phyloP scores from a whole-genome alignment of 1,140 invertebrate species.

The Dreissena polymorpha region DNA sequence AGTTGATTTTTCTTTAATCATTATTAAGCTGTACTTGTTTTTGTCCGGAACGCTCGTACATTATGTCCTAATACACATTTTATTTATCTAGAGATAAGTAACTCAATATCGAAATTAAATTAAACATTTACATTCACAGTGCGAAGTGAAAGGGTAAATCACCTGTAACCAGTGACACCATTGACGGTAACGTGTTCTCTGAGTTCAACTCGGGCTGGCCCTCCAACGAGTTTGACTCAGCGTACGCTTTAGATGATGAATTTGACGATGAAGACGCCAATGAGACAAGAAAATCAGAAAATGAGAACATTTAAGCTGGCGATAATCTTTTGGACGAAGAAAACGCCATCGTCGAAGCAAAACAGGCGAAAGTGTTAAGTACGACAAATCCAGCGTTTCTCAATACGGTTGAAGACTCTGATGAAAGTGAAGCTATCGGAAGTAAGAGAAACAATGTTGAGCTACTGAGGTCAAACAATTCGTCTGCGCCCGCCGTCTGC shows the following conservation, averaged over 20 bases:
- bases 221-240: conserved; percentile 38
- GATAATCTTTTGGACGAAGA: conserved; percentile 11
- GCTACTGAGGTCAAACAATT: not conserved
- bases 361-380: not conserved
- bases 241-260: conserved; percentile 6
- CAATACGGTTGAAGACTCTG: not conserved
- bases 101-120: too few relatives aligned
- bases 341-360: conserved; percentile 14
- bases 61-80: conserved; percentile 17
- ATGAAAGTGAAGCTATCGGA: not conserved
- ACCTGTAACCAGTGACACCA: not conserved
- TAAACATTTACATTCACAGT: too few relatives aligned
- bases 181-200: conserved; percentile 30
- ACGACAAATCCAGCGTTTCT: not conserved
- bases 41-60: not conserved
- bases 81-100: not conserved
- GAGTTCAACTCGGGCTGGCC: conserved; percentile 12
- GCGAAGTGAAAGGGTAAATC: too few relatives aligned
- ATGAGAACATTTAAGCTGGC: not conserved
- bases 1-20: not conserved
- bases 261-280: not conserved
- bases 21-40: not conserved
- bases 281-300: not conserved
- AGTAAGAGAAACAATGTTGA: not conserved
- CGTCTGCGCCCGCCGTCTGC: not conserved